Base-by-base conservation (phyloP, 35 echinoderm and acorn worm genomes). In the Ophiothrix spiculata region DNA sequence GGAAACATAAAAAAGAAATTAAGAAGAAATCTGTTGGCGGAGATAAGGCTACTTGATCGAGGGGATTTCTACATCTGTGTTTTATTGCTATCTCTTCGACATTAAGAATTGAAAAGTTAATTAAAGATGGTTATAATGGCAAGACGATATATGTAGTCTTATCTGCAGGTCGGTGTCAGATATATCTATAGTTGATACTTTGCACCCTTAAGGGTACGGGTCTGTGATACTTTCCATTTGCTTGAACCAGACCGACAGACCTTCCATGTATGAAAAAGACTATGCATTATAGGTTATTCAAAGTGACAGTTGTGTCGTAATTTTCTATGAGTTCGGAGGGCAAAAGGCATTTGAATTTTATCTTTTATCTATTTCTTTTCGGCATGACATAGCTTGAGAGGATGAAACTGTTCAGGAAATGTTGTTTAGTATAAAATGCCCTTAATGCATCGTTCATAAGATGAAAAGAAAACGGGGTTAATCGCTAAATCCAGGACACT, bases 61-160 rank as follows among this genome's bases (percentile, higher is more conserved):
- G 60, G 60, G 60, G 60, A 69, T 69, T 69, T 69, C 4, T 69
- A 69, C 60, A 25, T 69, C 60, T 69, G 60, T 69, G 4, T 12
- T 25, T 25, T 25, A 49, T 25, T 28, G 16, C 23, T 28, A 69
- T 69, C 60, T 69, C 60, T 69, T 15, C 1, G 17, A 69, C 60
- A 69, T 69, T 69, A 69, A 69, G 60, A 69, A 69, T 69, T 69
- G 60, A 69, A 69, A 69, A 69, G 60, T 69, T 69, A 69, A 69
- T 69, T 69, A 69, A 69, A 69, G 60, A 15, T 69, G 60, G 60
- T 69, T 69, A 6, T 10, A 69, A 69, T 69, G 60, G 23, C 60
- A 69, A 69, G 23, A 28, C 60, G 60, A 69, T 69, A 69, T 49
- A 49, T 69, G 3, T 69, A 25, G 17, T 25, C 60, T 25, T 28